Evolutionary conservation across 1,140 invertebrate species (phyloP).

Genomic region (Adelges cooleyi): DNA sequence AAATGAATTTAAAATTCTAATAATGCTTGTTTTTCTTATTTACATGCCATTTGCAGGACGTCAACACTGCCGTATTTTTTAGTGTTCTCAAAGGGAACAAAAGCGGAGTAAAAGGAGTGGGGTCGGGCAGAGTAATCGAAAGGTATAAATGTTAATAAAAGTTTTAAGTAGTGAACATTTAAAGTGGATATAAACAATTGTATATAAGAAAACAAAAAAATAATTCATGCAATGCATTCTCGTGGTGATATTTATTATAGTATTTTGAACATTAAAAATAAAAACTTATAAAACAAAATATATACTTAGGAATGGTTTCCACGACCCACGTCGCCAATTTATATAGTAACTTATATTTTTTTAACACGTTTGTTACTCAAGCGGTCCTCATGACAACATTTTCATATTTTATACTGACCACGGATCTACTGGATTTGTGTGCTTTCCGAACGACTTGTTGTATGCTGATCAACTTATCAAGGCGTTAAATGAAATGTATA

Average conservation of each 20-base stretch:
- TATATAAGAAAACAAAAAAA: too few species aligned
- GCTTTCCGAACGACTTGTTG: slow-evolving; percentile 42
- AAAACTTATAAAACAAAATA: too few species aligned
- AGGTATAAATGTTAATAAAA: slow-evolving; percentile 15
- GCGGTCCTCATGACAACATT: slow-evolving; percentile 47
- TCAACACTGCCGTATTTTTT: slow-evolving; percentile 24
- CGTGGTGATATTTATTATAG: too few species aligned
- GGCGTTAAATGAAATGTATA: slow-evolving; percentile 41
- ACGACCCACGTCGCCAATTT: too few species aligned
- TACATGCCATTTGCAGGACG: slow-evolving; percentile 5
- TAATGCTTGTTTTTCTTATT: too few species aligned
- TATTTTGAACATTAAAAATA: too few species aligned
- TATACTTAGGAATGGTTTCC: too few species aligned
- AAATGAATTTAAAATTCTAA: too few species aligned
- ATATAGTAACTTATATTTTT: too few species aligned
- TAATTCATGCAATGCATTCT: too few species aligned
- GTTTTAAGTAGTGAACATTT: neutral
- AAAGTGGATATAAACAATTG: neutral
- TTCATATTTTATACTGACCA: slow-evolving; percentile 57
- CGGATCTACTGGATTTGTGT: slow-evolving; percentile 46
- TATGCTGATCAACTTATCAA: slow-evolving; percentile 34
- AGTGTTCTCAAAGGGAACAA: slow-evolving; percentile 28
- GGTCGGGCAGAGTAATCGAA: slow-evolving; percentile 29
- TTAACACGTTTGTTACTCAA: slow-evolving; percentile 33
- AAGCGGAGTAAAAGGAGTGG: slow-evolving; percentile 19